Conservation (phyloP, 2,888 invertebrate genomes). For the Sussaba pulchella region DNA sequence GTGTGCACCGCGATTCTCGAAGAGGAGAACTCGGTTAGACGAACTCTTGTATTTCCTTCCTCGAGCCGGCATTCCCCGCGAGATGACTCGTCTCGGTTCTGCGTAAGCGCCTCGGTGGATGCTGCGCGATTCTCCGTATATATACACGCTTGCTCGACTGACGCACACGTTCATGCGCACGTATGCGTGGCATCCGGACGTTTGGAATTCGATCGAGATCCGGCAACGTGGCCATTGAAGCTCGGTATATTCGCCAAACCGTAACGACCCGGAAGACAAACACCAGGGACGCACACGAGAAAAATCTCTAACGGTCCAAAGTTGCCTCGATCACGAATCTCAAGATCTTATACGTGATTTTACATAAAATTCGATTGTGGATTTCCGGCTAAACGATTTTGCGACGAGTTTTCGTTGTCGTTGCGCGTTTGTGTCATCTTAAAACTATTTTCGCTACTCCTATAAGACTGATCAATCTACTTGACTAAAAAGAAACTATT, state of each 20-base stretch:
- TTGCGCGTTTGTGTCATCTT: too few species aligned
- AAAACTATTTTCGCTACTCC: too few species aligned
- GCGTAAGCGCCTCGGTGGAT: constrained; percentile 52
- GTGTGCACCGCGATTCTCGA: constrained; percentile 21
- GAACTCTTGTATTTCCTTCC: constrained; percentile 74
- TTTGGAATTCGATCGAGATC: constrained; percentile 62
- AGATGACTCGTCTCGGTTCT: constrained; percentile 72
- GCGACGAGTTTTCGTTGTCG: too few species aligned
- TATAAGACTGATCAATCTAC: too few species aligned
- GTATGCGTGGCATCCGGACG: constrained; percentile 23
- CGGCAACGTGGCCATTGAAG: constrained; percentile 40
- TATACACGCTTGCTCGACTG: constrained; percentile 30
- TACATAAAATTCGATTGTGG: too few species aligned
- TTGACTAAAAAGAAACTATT: too few species aligned
- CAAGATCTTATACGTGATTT: too few species aligned
- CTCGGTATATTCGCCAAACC: constrained; percentile 47
- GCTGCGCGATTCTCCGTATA: constrained; percentile 28
- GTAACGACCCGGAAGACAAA: constrained; percentile 33
- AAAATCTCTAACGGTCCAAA: background rate
- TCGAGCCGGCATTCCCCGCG: constrained; percentile 74
- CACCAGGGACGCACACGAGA: background rate
- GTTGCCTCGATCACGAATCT: background rate
- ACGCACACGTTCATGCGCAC: constrained; percentile 10
- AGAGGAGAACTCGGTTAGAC: constrained; percentile 37
- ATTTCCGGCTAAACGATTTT: too few species aligned